Evolutionary conservation across 2,797 vertebrate genomes (phyloP), one percentile per base, ranked within the genome.

Genomic region (Phrynocephalus guinanensis): DNA sequence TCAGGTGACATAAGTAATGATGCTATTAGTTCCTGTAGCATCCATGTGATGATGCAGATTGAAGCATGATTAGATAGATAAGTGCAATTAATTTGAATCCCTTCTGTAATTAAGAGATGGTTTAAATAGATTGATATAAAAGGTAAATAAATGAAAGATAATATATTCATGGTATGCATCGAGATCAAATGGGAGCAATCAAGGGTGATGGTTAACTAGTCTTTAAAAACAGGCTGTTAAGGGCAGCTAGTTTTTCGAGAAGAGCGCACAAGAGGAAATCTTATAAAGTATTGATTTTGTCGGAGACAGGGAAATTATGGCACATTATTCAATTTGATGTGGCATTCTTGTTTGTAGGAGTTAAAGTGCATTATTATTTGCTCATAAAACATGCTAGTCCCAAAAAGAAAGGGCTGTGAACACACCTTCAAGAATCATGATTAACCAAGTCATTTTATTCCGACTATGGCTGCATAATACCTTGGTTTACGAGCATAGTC

Each of bases 51-150:
- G 85, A 7, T 66, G 76, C 56, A 63, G 38, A 16, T 33, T 90
- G 7, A 24, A 81, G 38, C 77, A 85, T 92, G 90, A 85, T 87
- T 90, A 84, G 7, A 85, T 56, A 72, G 76, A 30, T 70, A 70
- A 84, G 63, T 84, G 18, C 75, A 87, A 84, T 84, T 86, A 90
- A 67, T 81, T 81, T 84, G 76, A 48, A 84, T 63, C 30, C 77
- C 50, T 84, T 80, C 63, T 28, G 71, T 70, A 81, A 87, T 87
- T 86, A 91, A 91, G 0, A 26, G 1, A 11, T 38, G 72, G 83
- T 86, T 50, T 79, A 1, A 83, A 85, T 88, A 44, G 76, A 60
- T 56, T 88, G 24, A 22, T 38, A 33, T 56, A 67, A 28, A 71
- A 72, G 50, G 67, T 82, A 70, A 85, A 82, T 48, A 91, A 89